Conservation (phyloP, 2,888 invertebrate genomes). For the Orthosia gracilis region DNA sequence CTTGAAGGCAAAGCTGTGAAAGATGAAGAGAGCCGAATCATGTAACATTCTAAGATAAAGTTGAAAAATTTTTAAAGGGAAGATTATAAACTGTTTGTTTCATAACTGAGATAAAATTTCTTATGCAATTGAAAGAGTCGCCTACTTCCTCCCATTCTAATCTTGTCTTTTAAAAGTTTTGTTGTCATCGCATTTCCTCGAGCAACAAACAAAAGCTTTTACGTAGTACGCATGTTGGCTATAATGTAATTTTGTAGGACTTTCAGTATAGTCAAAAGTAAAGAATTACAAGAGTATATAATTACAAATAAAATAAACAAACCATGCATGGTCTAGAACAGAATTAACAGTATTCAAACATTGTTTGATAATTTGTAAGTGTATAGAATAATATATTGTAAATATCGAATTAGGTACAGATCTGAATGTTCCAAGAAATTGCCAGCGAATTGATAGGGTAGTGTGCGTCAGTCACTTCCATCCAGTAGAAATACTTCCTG, state of each 20-base stretch:
- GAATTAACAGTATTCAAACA: no score
- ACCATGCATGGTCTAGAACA: no score
- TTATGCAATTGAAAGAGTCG: conserved; percentile 41
- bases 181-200: conserved; percentile 41
- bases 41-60: neutral
- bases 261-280: neutral
- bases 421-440: no score
- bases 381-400: no score
- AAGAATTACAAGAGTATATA: neutral
- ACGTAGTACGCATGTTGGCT: neutral
- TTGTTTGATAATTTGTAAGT: no score
- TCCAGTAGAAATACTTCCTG: no score
- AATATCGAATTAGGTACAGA: no score
- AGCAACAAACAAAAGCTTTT: conserved; percentile 52
- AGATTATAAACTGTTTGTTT: neutral
- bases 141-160: conserved; percentile 27
- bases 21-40: conserved; percentile 31
- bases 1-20: neutral
- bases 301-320: no score
- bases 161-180: conserved; percentile 53
- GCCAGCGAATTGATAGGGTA: no score
- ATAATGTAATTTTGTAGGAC: neutral
- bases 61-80: neutral
- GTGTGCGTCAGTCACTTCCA: no score
- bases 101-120: conserved; percentile 18